Evolutionary conservation across 2,888 invertebrate species (phyloP).

Genomic region (Hydrotaea cyrtoneurina): DNA sequence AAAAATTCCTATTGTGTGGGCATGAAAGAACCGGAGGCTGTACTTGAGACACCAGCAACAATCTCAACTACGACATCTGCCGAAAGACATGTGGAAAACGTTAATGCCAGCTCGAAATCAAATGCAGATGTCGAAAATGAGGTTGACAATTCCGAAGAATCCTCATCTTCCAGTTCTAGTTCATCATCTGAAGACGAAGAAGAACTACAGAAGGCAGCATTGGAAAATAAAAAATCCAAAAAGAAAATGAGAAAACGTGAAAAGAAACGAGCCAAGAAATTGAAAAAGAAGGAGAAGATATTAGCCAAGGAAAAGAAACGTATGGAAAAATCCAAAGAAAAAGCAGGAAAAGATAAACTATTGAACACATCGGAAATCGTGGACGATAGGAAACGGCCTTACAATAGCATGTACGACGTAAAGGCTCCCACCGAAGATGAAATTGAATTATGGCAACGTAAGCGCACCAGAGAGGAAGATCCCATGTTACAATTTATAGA

Average conservation of each 20-base stretch:
- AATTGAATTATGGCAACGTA: constrained; percentile 95
- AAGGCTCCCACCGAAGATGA: constrained; percentile 95
- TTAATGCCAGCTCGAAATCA: constrained; percentile 35
- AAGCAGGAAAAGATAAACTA: constrained; percentile 75
- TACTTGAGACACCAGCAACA: constrained; percentile 61
- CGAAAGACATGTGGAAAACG: constrained; percentile 31
- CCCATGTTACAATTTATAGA: constrained; percentile 92
- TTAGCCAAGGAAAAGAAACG: constrained; percentile 68
- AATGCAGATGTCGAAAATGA: neutral
- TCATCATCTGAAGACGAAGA: constrained; percentile 81
- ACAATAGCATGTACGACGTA: constrained; percentile 93
- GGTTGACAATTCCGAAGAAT: neutral
- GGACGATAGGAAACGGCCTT: constrained; percentile 95
- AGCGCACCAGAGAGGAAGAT: constrained; percentile 91
- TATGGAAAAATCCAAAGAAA: constrained; percentile 63
- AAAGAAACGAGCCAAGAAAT: constrained; percentile 78
- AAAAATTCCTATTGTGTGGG: constrained; percentile 78
- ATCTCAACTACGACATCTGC: constrained; percentile 51
- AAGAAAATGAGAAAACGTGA: constrained; percentile 76
- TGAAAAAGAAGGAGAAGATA: constrained; percentile 74
- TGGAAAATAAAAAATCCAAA: constrained; percentile 72
- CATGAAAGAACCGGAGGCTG: constrained; percentile 72
- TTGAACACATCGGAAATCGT: constrained; percentile 81
- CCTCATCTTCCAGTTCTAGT: constrained; percentile 68
- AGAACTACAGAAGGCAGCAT: constrained; percentile 76